Evolutionary conservation across 2,797 vertebrate genomes (phyloP).

Genomic region (Pogoniulus pusillus): DNA sequence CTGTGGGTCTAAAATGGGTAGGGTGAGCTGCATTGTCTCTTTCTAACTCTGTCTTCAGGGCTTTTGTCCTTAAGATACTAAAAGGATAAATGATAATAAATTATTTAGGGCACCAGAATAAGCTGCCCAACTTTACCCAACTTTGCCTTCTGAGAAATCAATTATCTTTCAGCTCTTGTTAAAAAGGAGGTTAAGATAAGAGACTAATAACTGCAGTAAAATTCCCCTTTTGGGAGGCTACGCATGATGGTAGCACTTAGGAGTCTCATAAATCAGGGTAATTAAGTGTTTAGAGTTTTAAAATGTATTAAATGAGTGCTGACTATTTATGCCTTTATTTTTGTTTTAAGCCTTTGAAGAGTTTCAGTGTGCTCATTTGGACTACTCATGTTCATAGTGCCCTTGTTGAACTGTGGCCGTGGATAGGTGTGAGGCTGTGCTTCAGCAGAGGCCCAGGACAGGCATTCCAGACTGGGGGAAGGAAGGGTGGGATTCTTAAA

Average conservation of each 20-base stretch:
- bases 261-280: background rate
- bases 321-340: background rate
- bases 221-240: background rate
- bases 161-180: slow-evolving; percentile 4
- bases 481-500: background rate
- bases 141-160: slow-evolving; percentile 18
- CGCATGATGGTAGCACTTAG: background rate
- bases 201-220: background rate
- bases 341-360: background rate
- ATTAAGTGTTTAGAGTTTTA: background rate
- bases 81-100: slow-evolving; percentile 12
- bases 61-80: slow-evolving; percentile 20
- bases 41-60: background rate
- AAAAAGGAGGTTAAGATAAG: slow-evolving; percentile 24
- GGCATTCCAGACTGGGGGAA: background rate
- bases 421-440: background rate
- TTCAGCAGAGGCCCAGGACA: background rate
- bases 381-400: background rate
- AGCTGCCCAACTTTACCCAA: background rate
- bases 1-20: background rate
- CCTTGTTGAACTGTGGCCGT: background rate
- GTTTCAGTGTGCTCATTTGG: background rate
- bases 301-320: background rate
- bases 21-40: background rate
- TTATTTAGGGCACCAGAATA: background rate